Percentiles rank a stretch among this genome's conserved stretches.
Conservation (phyloP, 2,113 vertebrate genomes). For the Pardalotus punctatus region DNA sequence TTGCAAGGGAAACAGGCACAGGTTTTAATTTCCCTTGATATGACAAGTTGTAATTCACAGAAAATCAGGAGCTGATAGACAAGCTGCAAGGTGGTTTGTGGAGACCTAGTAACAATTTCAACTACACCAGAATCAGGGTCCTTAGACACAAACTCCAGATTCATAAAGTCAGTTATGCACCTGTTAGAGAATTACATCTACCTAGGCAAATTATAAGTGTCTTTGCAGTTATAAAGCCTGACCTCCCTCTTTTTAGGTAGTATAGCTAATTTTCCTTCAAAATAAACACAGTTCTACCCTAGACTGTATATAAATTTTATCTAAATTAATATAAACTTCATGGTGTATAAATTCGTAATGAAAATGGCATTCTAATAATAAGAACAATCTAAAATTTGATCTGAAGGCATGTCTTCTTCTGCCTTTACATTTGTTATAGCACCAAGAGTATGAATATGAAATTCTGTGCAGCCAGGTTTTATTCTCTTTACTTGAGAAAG, state of each 20-base stretch:
- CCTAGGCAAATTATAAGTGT: neutral
- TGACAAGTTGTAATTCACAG: neutral
- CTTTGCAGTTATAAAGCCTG: neutral
- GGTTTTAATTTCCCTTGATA: neutral
- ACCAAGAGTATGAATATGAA: neutral
- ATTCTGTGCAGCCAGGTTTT: neutral
- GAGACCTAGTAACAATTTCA: neutral
- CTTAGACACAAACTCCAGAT: neutral
- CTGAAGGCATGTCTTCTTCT: neutral
- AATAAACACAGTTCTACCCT: neutral
- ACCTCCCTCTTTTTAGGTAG: fast-evolving
- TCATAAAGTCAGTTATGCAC: neutral
- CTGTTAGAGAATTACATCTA: neutral
- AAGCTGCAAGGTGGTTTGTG: neutral
- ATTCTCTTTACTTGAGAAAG: neutral
- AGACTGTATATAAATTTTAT: too few species aligned
- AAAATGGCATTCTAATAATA: neutral
- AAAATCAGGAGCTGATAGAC: neutral
- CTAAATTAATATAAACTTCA: neutral
- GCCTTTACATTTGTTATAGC: neutral
- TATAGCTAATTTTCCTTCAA: neutral
- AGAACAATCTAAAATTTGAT: neutral
- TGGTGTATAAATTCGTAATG: neutral
- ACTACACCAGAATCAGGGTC: neutral
- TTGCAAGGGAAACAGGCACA: neutral